Conservation (phyloP, 2,888 invertebrate species). For the Amphipyra tragopoginis region DNA sequence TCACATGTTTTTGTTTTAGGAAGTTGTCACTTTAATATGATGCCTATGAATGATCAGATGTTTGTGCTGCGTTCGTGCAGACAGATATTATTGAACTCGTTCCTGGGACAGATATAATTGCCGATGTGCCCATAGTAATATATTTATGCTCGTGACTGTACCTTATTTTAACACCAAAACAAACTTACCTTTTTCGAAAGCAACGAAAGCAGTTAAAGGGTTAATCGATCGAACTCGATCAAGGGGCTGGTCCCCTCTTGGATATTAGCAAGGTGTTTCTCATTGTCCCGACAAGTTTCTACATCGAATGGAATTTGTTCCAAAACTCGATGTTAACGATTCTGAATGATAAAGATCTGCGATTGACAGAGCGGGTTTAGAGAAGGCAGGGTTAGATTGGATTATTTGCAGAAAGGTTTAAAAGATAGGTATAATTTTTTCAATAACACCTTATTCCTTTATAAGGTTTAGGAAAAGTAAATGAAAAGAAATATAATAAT, state of each 20-base stretch:
- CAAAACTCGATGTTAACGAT: slow-evolving; percentile 81
- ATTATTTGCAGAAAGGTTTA: background rate
- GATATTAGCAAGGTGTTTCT: slow-evolving; percentile 71
- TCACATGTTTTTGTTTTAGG: too few species aligned
- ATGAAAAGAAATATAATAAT: too few species aligned
- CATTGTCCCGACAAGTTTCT: slow-evolving; percentile 77
- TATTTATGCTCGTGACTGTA: too few species aligned
- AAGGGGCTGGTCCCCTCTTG: slow-evolving; percentile 51
- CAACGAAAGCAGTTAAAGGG: slow-evolving; percentile 49
- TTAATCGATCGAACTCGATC: slow-evolving; percentile 55
- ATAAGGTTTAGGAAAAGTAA: too few species aligned
- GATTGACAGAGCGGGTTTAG: slow-evolving; percentile 51
- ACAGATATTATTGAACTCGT: too few species aligned
- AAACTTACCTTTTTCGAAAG: slow-evolving; percentile 34
- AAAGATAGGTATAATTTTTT: background rate
- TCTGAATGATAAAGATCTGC: slow-evolving; percentile 70
- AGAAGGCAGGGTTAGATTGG: slow-evolving; percentile 5
- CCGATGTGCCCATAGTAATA: too few species aligned
- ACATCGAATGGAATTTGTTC: slow-evolving; percentile 77
- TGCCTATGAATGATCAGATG: too few species aligned
- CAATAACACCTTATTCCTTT: too few species aligned
- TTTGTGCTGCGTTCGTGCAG: too few species aligned
- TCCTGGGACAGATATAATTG: too few species aligned
- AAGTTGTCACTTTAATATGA: too few species aligned
- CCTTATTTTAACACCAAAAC: slow-evolving; percentile 25